A percentile compares a stretch with the other conserved stretches of the same genome.
These are phyloP conservation scores for Pollenia griseotomentosa DNA, from an alignment of 2,888 invertebrate genomes.

Conservation along the genomic window DNA sequence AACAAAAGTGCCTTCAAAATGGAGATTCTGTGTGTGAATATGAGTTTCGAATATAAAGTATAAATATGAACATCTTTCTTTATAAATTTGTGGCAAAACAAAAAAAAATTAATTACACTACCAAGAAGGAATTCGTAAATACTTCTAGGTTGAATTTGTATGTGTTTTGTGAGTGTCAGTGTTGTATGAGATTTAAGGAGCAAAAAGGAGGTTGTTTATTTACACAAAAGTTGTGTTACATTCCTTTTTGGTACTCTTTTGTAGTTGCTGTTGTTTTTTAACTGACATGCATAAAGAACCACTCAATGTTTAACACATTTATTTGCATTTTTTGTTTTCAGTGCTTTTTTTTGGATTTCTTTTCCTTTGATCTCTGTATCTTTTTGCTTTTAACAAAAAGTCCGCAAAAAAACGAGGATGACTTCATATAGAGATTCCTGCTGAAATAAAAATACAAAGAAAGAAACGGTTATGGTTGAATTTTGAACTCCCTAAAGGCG, in stretches of 20 bases:
- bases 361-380: slow-evolving; percentile 63
- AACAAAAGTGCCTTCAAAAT: slow-evolving; percentile 61
- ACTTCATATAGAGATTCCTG: slow-evolving; percentile 36
- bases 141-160: slow-evolving; percentile 31
- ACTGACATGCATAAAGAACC: slow-evolving; percentile 67
- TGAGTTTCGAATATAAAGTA: slow-evolving; percentile 18
- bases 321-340: slow-evolving; percentile 78
- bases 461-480: not conserved
- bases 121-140: slow-evolving; percentile 29
- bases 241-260: slow-evolving; percentile 43
- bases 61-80: slow-evolving; percentile 64
- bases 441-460: not conserved
- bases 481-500: not conserved
- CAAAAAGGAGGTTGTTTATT: slow-evolving; percentile 63
- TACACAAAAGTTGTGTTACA: slow-evolving; percentile 59
- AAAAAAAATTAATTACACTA: slow-evolving; percentile 51
- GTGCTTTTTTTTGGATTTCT: slow-evolving; percentile 43
- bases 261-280: slow-evolving; percentile 29
- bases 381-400: slow-evolving; percentile 28
- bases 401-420: slow-evolving; percentile 19
- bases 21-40: slow-evolving; percentile 31
- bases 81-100: slow-evolving; percentile 9
- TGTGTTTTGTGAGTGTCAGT: not conserved
- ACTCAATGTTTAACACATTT: slow-evolving; percentile 75
- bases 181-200: slow-evolving; percentile 55